Percentiles rank a stretch among this genome's conserved stretches.
Evolutionary conservation across 2,888 invertebrate species (phyloP).

Genomic region (Antheraea yamamai): DNA sequence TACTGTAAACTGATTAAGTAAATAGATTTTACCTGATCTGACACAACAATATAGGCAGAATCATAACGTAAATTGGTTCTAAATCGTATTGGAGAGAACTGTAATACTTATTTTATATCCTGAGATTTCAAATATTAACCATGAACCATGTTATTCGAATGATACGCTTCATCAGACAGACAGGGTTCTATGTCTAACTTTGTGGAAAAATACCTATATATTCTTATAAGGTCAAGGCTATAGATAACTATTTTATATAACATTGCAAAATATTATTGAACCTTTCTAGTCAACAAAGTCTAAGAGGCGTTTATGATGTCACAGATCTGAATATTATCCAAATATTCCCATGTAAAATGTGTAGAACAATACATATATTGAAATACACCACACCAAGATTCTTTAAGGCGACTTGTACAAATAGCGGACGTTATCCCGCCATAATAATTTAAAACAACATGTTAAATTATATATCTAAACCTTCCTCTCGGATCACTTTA

Average conservation of each 20-base stretch:
- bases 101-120: neutral
- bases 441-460: too few relatives aligned
- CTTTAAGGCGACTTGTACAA: too few relatives aligned
- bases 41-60: neutral
- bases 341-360: neutral
- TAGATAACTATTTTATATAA: neutral
- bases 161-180: neutral
- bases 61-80: neutral
- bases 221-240: neutral
- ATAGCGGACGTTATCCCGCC: too few relatives aligned
- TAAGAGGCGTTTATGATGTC: too few relatives aligned
- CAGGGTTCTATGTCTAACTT: neutral
- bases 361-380: too few relatives aligned
- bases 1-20: too few relatives aligned
- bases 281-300: neutral
- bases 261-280: neutral
- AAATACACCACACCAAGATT: too few relatives aligned
- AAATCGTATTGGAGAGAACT: neutral
- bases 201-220: neutral
- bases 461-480: too few relatives aligned
- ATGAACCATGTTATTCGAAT: neutral
- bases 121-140: neutral
- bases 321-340: too few relatives aligned
- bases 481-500: too few relatives aligned
- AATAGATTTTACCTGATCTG: too few relatives aligned